Percentiles rank a stretch among this genome's conserved stretches.
Evolutionary conservation across 1,140 invertebrate genomes (phyloP).

Genomic region (Tenebrio molitor): DNA sequence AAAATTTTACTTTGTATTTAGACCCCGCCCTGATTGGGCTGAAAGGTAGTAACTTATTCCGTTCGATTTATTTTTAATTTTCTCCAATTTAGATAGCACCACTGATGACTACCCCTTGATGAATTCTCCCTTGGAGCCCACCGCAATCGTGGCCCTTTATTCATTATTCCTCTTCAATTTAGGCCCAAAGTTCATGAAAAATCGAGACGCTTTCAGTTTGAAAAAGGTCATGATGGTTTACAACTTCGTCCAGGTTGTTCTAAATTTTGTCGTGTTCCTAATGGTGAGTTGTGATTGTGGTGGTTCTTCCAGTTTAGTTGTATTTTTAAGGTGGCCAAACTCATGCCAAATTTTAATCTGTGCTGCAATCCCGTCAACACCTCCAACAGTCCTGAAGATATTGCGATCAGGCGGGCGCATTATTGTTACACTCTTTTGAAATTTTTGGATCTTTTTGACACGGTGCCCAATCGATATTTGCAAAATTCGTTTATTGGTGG

Average conservation of each 20-base stretch:
- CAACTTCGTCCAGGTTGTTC: not conserved
- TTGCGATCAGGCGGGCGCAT: slow-evolving; percentile 71
- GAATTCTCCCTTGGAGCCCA: not conserved
- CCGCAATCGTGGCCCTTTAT: not conserved
- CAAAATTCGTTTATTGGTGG: not conserved
- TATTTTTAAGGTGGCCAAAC: not conserved
- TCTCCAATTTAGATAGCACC: too few species aligned
- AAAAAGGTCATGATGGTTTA: not conserved
- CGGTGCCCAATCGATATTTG: slow-evolving; percentile 66
- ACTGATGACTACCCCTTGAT: too few species aligned
- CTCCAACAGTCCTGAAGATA: slow-evolving; percentile 73
- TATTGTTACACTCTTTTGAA: slow-evolving; percentile 79
- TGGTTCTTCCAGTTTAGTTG: not conserved
- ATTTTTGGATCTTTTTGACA: slow-evolving; percentile 78
- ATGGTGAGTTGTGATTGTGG: not conserved
- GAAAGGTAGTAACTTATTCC: too few species aligned
- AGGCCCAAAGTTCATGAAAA: slow-evolving; percentile 11
- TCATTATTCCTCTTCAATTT: not conserved
- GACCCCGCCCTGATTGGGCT: too few species aligned
- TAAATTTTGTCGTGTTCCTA: not conserved
- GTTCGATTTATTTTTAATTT: too few species aligned
- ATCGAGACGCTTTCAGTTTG: not conserved
- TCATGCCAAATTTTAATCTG: slow-evolving; percentile 22
- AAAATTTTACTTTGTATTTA: too few species aligned
- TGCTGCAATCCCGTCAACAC: slow-evolving; percentile 81